phyloP scores from a whole-genome alignment of 2,888 invertebrate genomes.

The Apodemia duryi region DNA sequence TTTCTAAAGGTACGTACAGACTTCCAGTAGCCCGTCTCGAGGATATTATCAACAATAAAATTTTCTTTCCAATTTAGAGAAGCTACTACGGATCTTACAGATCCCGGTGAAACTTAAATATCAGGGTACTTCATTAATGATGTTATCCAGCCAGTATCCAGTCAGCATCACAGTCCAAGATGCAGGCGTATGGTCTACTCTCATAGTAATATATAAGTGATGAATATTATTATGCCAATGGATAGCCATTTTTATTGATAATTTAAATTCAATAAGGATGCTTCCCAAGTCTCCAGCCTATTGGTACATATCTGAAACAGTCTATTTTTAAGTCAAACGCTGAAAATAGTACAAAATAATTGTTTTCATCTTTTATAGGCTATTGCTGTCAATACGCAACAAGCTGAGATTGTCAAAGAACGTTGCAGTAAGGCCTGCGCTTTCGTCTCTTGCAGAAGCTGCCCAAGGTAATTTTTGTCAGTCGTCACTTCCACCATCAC shows the following conservation, averaged over 20 bases:
- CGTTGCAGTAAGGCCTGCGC: slow-evolving; percentile 16
- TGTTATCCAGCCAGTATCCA: not conserved
- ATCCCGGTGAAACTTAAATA: not conserved
- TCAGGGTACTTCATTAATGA: slow-evolving; percentile 1
- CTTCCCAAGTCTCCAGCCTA: slow-evolving; percentile 20
- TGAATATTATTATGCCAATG: not conserved
- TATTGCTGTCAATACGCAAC: slow-evolving; percentile 17
- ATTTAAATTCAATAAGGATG: slow-evolving; percentile 19
- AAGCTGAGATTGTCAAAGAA: slow-evolving; percentile 22
- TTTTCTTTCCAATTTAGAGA: slow-evolving; percentile 23
- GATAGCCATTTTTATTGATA: not conserved
- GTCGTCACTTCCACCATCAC: no score
- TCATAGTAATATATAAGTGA: not conserved
- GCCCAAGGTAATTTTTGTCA: no score
- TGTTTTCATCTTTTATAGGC: slow-evolving; percentile 10
- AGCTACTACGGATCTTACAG: not conserved
- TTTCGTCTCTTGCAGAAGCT: no score
- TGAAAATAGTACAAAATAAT: slow-evolving; percentile 19
- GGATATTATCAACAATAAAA: slow-evolving; percentile 26
- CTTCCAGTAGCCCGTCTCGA: slow-evolving; percentile 23
- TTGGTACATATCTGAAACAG: slow-evolving; percentile 16
- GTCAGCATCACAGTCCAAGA: not conserved
- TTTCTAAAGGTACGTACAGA: slow-evolving; percentile 21
- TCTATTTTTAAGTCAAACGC: slow-evolving; percentile 24
- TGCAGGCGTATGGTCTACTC: slow-evolving; percentile 23